Evolutionary conservation across 1,140 invertebrate species (phyloP).

Genomic region (Steinernema khuongi): DNA sequence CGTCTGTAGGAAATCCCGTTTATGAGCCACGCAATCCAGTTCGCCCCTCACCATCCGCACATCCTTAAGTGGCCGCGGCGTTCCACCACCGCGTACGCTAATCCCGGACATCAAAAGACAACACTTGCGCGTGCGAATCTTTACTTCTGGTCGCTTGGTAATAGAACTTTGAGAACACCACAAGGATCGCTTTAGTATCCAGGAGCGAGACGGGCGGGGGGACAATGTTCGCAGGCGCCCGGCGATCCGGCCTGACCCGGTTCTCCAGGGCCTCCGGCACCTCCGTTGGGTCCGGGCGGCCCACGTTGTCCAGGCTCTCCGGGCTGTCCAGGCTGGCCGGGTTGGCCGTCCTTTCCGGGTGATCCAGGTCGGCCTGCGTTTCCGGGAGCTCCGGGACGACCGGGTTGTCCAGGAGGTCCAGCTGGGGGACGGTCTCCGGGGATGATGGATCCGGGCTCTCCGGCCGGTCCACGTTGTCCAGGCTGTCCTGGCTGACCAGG

Average conservation of each 20-base stretch:
- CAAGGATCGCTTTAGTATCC: slow-evolving; percentile 38
- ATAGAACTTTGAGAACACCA: background rate
- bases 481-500: slow-evolving; percentile 52
- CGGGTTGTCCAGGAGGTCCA: slow-evolving; percentile 39
- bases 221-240: slow-evolving; percentile 56
- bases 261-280: slow-evolving; percentile 40
- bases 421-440: slow-evolving; percentile 49
- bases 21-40: too few relatives aligned
- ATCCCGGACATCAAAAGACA: too few relatives aligned
- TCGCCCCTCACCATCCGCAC: too few relatives aligned
- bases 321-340: slow-evolving; percentile 39
- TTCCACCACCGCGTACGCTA: too few relatives aligned
- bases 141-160: background rate
- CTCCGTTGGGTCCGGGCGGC: slow-evolving; percentile 44
- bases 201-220: slow-evolving; percentile 51
- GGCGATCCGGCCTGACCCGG: slow-evolving; percentile 43
- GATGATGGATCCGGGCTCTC: slow-evolving; percentile 52
- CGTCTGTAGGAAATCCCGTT: too few relatives aligned
- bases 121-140: background rate
- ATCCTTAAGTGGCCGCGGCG: too few relatives aligned
- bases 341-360: slow-evolving; percentile 47
- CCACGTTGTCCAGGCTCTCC: slow-evolving; percentile 44
- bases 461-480: slow-evolving; percentile 51
- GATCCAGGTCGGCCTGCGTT: slow-evolving; percentile 38
- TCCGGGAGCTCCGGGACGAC: slow-evolving; percentile 39